Base-by-base conservation (phyloP, 2,888 invertebrate species). In the Apodemia hepburni region DNA sequence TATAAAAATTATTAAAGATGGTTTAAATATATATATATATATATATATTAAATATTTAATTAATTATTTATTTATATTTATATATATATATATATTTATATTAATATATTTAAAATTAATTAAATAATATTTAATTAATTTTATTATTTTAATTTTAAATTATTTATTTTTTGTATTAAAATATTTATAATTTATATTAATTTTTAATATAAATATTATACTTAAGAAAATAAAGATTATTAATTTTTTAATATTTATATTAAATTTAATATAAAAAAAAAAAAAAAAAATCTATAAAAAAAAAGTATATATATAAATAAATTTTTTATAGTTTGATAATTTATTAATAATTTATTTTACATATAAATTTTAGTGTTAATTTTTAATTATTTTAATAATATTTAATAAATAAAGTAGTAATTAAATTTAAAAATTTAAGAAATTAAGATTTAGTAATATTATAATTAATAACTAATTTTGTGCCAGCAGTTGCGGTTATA, bases 401-500 rank as follows among this genome's bases (percentile, higher is more conserved):
- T 73, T 75, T 76, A 73, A 69, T 74, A 72, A 15, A 35, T 51
- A 64, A 58, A 17, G 58, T 66, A 70, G 65, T 86, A 84, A 81
- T 81, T 83, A 82, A 73, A 81, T 75, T 88, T 89, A 84, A 79
- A 77, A 68, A 91, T 92, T 92, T 92, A 93, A 87, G 86, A 86
- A 92, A 90, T 92, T 93, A 92, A 91, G 92, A 87, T 92, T 93
- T 93, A 92, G 84, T 89, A 92, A 92, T 87, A 85, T 85, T 75
- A 74, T 77, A 81, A 93, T 86, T 92, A 92, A 86, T 92, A 89
- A 92, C 92, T 80, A 92, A 93, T 88, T 92, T 93, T 93, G 93
- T 93, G 93, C 93, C 93, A 94, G 94, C 94, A 93, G 92, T 92
- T 92, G 94, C 94, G 94, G 93, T 94, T 94, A 94, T 75, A 93